Percentiles rank a stretch among this genome's conserved stretches.
phyloP scores from a whole-genome alignment of 1,140 invertebrate genomes.

The Papilio aristodemus region DNA sequence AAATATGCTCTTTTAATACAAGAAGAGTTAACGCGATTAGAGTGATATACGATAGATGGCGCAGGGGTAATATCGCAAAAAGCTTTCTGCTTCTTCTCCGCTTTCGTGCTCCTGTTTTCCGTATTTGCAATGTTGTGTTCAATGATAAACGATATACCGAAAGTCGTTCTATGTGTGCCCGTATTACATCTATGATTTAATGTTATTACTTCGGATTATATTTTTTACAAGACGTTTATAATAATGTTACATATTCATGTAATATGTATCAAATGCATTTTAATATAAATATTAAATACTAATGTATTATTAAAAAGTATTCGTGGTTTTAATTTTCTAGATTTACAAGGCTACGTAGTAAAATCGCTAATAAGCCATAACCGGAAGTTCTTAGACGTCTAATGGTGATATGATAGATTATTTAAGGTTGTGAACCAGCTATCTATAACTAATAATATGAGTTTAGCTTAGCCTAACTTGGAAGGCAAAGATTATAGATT shows the following conservation, averaged over 20 bases:
- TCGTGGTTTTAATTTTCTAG: no score
- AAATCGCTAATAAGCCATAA: no score
- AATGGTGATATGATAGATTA: no score
- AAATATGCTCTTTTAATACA: constrained; percentile 51
- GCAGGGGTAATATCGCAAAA: constrained; percentile 45
- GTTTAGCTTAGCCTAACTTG: no score
- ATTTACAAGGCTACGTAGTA: no score
- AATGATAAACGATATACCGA: constrained; percentile 23
- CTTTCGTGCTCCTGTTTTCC: constrained; percentile 37
- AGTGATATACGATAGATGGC: constrained; percentile 43
- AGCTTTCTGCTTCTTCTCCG: constrained; percentile 36
- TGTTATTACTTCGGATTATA: background rate
- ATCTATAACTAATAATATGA: no score
- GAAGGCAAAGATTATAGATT: no score
- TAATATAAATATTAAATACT: no score
- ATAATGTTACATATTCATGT: background rate
- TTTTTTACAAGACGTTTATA: no score
- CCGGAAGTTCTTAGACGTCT: no score
- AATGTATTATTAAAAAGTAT: no score
- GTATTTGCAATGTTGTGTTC: constrained; percentile 24
- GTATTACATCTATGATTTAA: constrained; percentile 19
- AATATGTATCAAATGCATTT: background rate
- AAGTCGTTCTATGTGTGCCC: background rate
- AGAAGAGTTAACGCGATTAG: constrained; percentile 47
- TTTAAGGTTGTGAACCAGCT: no score